phyloP scores from a whole-genome alignment of 2,888 invertebrate species.

The Euproctis similis region DNA sequence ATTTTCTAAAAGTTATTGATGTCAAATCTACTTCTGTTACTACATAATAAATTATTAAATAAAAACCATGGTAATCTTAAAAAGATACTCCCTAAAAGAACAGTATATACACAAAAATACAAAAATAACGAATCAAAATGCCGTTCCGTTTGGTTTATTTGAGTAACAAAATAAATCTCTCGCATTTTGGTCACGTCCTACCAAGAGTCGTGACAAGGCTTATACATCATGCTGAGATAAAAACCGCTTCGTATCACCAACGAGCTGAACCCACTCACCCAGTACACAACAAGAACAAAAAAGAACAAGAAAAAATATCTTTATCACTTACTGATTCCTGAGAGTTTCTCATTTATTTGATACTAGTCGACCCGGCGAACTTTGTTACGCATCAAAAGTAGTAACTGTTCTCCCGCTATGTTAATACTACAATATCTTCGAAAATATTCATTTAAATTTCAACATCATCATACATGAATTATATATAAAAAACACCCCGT shows the following conservation, averaged over 20 bases:
- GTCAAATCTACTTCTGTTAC: no score
- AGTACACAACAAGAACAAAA: no score
- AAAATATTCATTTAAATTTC: no score
- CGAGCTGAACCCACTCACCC: constrained; percentile 48
- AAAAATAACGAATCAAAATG: constrained; percentile 39
- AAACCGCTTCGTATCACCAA: constrained; percentile 47
- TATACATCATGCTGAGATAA: constrained; percentile 68
- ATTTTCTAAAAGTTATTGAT: no score
- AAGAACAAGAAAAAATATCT: constrained; percentile 35
- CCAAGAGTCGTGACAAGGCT: constrained; percentile 64
- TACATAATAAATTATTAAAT: no score
- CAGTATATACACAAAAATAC: constrained; percentile 16
- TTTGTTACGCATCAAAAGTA: no score
- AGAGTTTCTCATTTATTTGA: constrained; percentile 11
- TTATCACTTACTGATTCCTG: constrained; percentile 43
- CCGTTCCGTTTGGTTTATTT: constrained; percentile 29
- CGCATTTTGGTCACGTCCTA: constrained; percentile 67
- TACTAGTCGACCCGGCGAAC: no score
- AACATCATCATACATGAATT: no score
- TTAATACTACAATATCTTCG: no score
- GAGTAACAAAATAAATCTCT: constrained; percentile 49
- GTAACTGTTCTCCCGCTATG: no score
- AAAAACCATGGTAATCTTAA: not conserved
- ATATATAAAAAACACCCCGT: no score
- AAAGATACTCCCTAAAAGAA: not conserved